Base-by-base conservation (phyloP, 2,797 vertebrate species). In the Bucorvus abyssinicus region DNA sequence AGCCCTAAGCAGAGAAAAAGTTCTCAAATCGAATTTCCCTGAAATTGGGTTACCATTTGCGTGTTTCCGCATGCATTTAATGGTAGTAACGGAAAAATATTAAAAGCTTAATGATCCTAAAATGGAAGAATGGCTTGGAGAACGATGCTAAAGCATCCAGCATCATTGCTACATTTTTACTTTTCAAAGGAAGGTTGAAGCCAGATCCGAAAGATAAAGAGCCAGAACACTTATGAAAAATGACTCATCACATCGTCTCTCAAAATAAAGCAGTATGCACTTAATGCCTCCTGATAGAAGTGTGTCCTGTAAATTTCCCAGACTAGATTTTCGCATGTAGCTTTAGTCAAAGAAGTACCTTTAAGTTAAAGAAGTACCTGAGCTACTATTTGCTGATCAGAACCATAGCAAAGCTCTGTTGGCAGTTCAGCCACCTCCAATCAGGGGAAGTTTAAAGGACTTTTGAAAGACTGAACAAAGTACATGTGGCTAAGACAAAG, bases 391-490 rank as follows among this genome's bases (percentile, higher is more conserved):
- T 89, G 52, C 88, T 89, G 83, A 86, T 67, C 80, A 78, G 76
- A 95, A 87, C 55, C 70, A 74, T 71, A 69, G 60, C 67, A 95
- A 74, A 83, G 32, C 75, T 92, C 50, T 89, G 55, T 92, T 92
- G 87, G 90, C 75, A 74, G 84, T 69, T 90, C 86, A 89, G 79
- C 82, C 91, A 84, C 75, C 91, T 89, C 73, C 94, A 86, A 94
- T 94, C 78, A 79, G 83, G 34, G 67, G 57, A 92, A 94, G 86
- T 93, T 94, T 95, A 93, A 85, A 94, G 85, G 93, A 73, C 90
- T 97, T 96, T 97, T 95, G 88, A 95, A 95, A 93, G 87, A 87
- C 73, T 75, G 81, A 71, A 23, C 73, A 87, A 70, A 94, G 82
- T 23, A 3, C 74, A 47, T 69, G 88, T 85, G 91, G 96, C 89